Evolutionary conservation across 2,888 invertebrate genomes (phyloP).

Genomic region (Oxystoma pomonae): DNA sequence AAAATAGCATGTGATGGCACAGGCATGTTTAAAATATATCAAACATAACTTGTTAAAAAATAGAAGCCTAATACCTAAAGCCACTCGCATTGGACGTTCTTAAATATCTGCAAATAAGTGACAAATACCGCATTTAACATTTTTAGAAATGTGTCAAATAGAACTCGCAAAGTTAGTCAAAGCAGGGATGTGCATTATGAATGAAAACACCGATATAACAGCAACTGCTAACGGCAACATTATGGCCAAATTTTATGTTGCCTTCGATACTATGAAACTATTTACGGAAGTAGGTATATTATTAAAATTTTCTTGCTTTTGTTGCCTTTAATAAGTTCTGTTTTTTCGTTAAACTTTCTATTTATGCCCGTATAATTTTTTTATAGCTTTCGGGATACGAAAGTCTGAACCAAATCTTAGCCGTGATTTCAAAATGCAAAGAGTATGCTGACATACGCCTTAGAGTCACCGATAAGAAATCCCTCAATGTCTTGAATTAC

Average conservation of each 20-base stretch:
- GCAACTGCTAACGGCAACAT: conserved; percentile 63
- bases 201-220: conserved; percentile 52
- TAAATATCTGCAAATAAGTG: too few species aligned
- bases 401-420: conserved; percentile 53
- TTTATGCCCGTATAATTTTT: conserved; percentile 11
- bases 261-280: conserved; percentile 71
- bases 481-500: conserved; percentile 65
- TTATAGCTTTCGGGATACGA: conserved; percentile 58
- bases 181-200: conserved; percentile 60
- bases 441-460: conserved; percentile 67
- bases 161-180: conserved; percentile 65
- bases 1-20: too few species aligned
- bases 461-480: conserved; percentile 64
- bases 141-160: conserved; percentile 65
- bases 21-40: too few species aligned
- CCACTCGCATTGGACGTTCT: too few species aligned
- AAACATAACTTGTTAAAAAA: too few species aligned
- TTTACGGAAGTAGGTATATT: conserved; percentile 60
- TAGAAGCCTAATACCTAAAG: too few species aligned
- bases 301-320: too few species aligned
- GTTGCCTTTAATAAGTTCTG: too few species aligned
- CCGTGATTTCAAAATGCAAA: conserved; percentile 56
- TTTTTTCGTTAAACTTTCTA: too few species aligned
- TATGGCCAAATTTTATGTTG: conserved; percentile 68
- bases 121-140: conserved; percentile 6